Percentiles rank a stretch among this genome's conserved stretches.
Conservation (phyloP, 2,113 vertebrate genomes). For the Archilochus colubris region DNA sequence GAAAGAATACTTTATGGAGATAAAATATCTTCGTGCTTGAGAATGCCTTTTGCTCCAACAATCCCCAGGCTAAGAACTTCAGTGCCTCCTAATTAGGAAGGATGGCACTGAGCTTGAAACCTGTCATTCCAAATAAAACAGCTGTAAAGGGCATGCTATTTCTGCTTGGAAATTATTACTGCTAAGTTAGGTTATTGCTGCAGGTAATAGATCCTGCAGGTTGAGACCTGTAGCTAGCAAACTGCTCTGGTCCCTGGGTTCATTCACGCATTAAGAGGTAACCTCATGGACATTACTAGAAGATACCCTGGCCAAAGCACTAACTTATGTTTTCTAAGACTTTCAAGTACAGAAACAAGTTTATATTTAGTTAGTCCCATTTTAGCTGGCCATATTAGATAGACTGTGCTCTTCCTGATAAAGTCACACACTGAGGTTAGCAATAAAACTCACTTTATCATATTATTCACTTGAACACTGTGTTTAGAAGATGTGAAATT, state of each 20-base stretch:
- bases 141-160: not conserved
- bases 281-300: not conserved
- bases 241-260: not conserved
- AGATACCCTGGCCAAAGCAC: not conserved
- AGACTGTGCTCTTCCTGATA: not conserved
- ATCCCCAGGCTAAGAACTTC: constrained; percentile 69
- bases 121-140: constrained; percentile 61
- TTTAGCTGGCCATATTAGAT: not conserved
- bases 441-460: not conserved
- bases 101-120: constrained; percentile 56
- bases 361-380: not conserved
- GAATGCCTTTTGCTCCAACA: constrained; percentile 70
- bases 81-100: constrained; percentile 74
- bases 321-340: not conserved
- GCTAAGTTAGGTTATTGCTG: not conserved
- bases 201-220: not conserved
- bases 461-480: not conserved
- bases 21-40: constrained; percentile 61
- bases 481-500: not conserved
- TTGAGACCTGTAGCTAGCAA: not conserved
- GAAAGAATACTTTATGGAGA: constrained; percentile 40
- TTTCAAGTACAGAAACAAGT: not conserved
- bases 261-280: not conserved
- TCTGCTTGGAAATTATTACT: constrained; percentile 11
- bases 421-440: not conserved